Base-by-base conservation (phyloP, 2,888 invertebrate species). In the Nezara viridula region DNA sequence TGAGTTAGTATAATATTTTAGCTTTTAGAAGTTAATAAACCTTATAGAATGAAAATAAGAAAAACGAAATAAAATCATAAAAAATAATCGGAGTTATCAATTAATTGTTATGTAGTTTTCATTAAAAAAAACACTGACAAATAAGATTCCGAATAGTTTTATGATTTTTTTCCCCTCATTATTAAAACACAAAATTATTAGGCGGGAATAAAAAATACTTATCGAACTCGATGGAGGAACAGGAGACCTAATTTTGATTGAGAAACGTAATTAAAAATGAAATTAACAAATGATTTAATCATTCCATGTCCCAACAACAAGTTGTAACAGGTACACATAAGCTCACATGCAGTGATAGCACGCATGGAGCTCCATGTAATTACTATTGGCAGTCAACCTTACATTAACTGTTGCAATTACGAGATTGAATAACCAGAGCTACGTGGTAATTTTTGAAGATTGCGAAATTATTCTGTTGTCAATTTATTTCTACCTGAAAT, bases 301-400 rank as follows among this genome's bases (percentile, higher is more conserved):
- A n/a, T 19, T 37, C 24, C 50, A 55, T 37, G 86, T 86, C 24
- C 44, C 44, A 44, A 86, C 55, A 52, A 47, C 86, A 24, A 37
- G 16, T 24, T 9, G 86, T 47, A 27, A 55, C 37, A 32, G 32
- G n/a, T 49, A 47, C 86, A 47, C 32, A 86, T 52, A 50, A 50
- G 50, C 86, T 40, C 32, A 49, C 86, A 47, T 37, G 37, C 32
- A 47, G 37, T 14, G 24, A 47, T 12, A 44, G 37, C 47, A 86
- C 50, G 86, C 50, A 50, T 21, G 55, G 10, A 44, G 32, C 5
- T 55, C 10, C 27, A 27, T 37, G 47, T 50, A 37, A 47, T 49
- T 86, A 47, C 0, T 14, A 49, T 86, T 81, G 40, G 81, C 81
- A 81, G 10, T 81, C 81, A 81, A 81, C 81, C 44, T 81, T 81